phyloP scores from a whole-genome alignment of 2,888 invertebrate species.

The Latheticus oryzae region DNA sequence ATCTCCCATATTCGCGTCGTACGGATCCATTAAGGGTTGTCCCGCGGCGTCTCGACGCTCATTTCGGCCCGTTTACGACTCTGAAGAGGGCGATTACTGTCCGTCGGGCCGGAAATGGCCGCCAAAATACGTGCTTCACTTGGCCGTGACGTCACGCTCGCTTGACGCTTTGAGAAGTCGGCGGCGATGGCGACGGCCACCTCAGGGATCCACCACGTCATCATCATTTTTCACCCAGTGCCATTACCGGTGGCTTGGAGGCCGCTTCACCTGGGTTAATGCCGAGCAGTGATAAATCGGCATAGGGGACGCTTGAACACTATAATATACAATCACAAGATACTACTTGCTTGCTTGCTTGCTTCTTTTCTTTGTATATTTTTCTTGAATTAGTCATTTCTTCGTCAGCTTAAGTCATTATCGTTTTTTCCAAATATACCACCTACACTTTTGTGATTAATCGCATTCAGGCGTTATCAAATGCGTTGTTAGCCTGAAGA shows the following conservation, averaged over 20 bases:
- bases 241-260: slow-evolving; percentile 62
- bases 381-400: too few species aligned
- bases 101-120: slow-evolving; percentile 63
- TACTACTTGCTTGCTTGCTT: too few species aligned
- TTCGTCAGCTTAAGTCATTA: too few species aligned
- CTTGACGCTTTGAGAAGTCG: slow-evolving; percentile 50
- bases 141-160: slow-evolving; percentile 60
- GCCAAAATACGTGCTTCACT: slow-evolving; percentile 57
- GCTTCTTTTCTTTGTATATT: too few species aligned
- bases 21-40: slow-evolving; percentile 64
- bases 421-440: too few species aligned
- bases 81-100: slow-evolving; percentile 66
- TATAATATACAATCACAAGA: too few species aligned
- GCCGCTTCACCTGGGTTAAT: slow-evolving; percentile 67
- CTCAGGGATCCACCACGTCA: slow-evolving; percentile 52
- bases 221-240: slow-evolving; percentile 66
- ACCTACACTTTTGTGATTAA: slow-evolving; percentile 50
- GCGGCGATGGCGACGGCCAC: slow-evolving; percentile 31
- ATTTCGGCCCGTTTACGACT: slow-evolving; percentile 65
- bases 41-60: slow-evolving; percentile 63
- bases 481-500: slow-evolving; percentile 14
- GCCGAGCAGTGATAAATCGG: slow-evolving; percentile 65
- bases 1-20: slow-evolving; percentile 46
- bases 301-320: too few species aligned
- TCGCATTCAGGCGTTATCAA: slow-evolving; percentile 57